A percentile compares a stretch with the other conserved stretches of the same genome.
These are phyloP conservation scores for Xenopus petersii DNA, from an alignment of 2,797 vertebrate genomes.

Conservation along the genomic window DNA sequence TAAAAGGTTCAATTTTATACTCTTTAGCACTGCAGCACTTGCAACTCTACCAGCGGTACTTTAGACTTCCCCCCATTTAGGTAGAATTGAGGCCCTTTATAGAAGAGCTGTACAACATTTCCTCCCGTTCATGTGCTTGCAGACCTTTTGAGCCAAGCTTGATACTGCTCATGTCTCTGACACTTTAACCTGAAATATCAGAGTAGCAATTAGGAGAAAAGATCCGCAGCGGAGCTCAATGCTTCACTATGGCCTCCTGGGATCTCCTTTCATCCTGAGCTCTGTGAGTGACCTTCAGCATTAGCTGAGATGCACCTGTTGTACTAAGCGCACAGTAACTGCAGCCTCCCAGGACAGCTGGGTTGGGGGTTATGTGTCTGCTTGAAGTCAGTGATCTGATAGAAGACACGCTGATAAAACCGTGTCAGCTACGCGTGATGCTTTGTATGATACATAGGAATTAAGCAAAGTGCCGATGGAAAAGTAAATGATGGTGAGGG, in stretches of 20 bases:
- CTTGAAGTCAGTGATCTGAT: slow-evolving; percentile 18
- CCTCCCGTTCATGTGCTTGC: not conserved
- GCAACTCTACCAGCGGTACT: no score
- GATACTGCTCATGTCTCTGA: slow-evolving; percentile 22
- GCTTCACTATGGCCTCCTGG: slow-evolving; percentile 15
- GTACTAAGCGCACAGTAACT: slow-evolving; percentile 30
- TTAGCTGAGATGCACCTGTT: slow-evolving; percentile 28
- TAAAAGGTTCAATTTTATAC: no score
- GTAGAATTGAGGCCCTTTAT: no score
- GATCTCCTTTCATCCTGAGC: slow-evolving; percentile 40
- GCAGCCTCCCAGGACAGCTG: slow-evolving; percentile 28
- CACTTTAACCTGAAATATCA: slow-evolving; percentile 43
- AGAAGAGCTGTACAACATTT: no score
- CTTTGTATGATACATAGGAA: not conserved
- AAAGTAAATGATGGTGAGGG: no score
- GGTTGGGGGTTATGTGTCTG: slow-evolving; percentile 44
- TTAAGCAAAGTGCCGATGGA: no score
- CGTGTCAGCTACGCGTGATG: not conserved
- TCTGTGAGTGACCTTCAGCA: slow-evolving; percentile 44
- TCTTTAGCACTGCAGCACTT: no score
- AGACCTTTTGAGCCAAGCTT: slow-evolving; percentile 7
- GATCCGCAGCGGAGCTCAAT: slow-evolving; percentile 23
- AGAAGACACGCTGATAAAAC: slow-evolving; percentile 10
- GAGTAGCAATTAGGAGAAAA: slow-evolving; percentile 43
- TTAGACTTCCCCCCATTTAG: no score